Conservation (phyloP, 1,140 invertebrate genomes). For the Formica exsecta region DNA sequence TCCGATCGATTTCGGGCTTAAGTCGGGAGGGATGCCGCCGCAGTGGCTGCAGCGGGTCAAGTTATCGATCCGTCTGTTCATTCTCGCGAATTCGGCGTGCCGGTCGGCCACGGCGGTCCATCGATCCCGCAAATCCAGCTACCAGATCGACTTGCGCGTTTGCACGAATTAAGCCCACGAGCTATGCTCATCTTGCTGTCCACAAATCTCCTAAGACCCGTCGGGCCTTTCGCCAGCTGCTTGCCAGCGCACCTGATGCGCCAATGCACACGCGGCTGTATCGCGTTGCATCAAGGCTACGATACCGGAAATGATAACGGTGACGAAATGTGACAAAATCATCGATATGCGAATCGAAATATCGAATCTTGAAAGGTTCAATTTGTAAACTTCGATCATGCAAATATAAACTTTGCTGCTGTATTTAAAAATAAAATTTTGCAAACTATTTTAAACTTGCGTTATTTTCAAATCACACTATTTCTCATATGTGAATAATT, state of each 20-base stretch:
- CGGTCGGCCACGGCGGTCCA: constrained; percentile 39
- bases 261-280: not conserved
- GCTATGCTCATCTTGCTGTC: constrained; percentile 75
- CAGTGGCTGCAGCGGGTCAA: constrained; percentile 13
- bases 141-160: constrained; percentile 75
- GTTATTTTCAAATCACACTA: not conserved
- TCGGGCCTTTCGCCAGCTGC: constrained; percentile 59
- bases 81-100: constrained; percentile 54
- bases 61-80: constrained; percentile 62
- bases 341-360: not conserved
- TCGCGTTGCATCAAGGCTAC: not conserved
- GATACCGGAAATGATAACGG: not conserved
- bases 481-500: not conserved
- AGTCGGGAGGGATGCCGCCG: not conserved
- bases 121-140: constrained; percentile 74
- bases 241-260: constrained; percentile 19
- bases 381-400: not conserved
- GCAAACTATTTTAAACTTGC: not conserved
- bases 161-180: constrained; percentile 72
- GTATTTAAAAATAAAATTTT: not conserved
- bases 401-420: not conserved
- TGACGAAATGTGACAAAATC: not conserved
- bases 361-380: not conserved
- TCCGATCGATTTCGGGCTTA: constrained; percentile 58
- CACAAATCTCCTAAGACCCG: constrained; percentile 70